A percentile compares a stretch with the other conserved stretches of the same genome.
phyloP scores from a whole-genome alignment of 2,113 vertebrate species.

The Jacana jacana region DNA sequence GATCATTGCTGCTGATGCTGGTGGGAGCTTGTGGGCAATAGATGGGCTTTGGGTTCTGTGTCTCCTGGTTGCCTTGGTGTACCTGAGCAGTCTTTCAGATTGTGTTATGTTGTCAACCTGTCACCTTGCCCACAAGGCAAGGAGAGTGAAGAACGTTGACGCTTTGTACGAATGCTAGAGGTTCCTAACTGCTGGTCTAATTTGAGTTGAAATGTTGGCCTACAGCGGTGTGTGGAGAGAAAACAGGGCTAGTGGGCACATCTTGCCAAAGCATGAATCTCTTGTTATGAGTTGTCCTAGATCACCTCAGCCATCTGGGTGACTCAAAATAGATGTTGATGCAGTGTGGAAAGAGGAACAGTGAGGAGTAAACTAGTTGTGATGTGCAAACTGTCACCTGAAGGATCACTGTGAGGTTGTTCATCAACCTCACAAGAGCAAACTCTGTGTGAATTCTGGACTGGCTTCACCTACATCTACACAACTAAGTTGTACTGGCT shows the following conservation, averaged over 20 bases:
- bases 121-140: not conserved
- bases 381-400: not conserved
- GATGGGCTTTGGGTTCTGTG: not conserved
- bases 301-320: slow-evolving; percentile 15
- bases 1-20: fast-evolving
- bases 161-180: not conserved
- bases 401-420: not conserved
- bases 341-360: not conserved
- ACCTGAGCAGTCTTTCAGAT: not conserved
- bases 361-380: not conserved
- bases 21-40: not conserved
- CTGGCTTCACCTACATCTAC: not conserved
- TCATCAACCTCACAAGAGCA: not conserved
- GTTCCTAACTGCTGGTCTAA: not conserved
- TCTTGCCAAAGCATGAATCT: not conserved
- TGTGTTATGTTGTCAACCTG: not conserved
- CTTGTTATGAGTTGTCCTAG: not conserved
- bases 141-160: not conserved
- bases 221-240: fast-evolving
- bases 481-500: not conserved
- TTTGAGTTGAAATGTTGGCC: not conserved
- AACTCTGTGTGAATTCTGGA: not conserved
- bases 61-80: not conserved
- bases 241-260: not conserved
- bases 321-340: not conserved